phyloP scores from a whole-genome alignment of 2,113 vertebrate genomes.

The Nothocercus nigrocapillus region DNA sequence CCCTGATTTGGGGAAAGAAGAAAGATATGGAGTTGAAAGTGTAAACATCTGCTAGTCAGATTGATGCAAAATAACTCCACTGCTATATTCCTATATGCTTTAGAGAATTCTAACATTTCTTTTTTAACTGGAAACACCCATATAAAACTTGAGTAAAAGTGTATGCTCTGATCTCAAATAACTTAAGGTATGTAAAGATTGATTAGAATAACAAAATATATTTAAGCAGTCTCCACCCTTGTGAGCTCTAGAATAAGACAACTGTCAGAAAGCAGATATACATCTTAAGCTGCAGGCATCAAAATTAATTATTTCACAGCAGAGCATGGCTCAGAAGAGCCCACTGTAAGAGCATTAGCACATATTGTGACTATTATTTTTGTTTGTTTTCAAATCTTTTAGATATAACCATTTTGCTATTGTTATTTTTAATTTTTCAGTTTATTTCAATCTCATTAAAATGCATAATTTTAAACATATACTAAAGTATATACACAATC shows the following conservation, averaged over 20 bases:
- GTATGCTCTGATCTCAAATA: not conserved
- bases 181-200: conserved; percentile 11
- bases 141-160: conserved; percentile 22
- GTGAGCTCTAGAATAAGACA: conserved; percentile 34
- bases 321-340: conserved; percentile 53
- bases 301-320: conserved; percentile 64
- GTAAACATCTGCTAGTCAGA: not conserved
- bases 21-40: not conserved
- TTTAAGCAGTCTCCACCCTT: conserved; percentile 27
- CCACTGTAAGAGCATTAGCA: conserved; percentile 47
- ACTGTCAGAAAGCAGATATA: conserved; percentile 37
- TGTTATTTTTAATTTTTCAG: not conserved
- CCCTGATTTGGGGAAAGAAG: not conserved
- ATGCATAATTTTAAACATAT: not conserved
- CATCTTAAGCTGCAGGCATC: conserved; percentile 51
- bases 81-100: not conserved
- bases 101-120: not conserved
- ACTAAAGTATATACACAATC: not conserved
- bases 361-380: conserved; percentile 28
- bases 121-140: not conserved
- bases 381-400: conserved; percentile 53
- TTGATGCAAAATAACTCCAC: not conserved
- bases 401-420: not conserved
- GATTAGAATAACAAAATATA: conserved; percentile 43
- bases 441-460: conserved; percentile 33